These are phyloP conservation scores for Teleogryllus oceanicus DNA, from an alignment of 2,888 invertebrate species.

Conservation along the genomic window DNA sequence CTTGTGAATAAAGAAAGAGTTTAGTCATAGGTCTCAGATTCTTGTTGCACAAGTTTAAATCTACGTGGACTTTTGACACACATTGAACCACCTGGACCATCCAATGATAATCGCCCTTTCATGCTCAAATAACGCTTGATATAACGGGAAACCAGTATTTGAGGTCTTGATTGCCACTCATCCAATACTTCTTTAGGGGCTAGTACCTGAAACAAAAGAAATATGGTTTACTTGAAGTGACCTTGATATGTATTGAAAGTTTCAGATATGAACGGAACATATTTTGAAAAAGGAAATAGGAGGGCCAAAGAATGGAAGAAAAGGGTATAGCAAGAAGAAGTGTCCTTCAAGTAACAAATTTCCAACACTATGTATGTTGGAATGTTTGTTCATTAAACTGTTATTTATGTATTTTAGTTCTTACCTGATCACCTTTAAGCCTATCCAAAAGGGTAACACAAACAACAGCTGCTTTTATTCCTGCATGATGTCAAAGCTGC, in stretches of 20 bases:
- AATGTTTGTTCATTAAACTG: too few species aligned
- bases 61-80: constrained; percentile 80
- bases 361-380: too few species aligned
- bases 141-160: constrained; percentile 75
- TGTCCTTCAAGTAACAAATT: too few species aligned
- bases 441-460: constrained; percentile 91
- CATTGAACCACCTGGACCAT: constrained; percentile 70
- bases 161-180: constrained; percentile 88
- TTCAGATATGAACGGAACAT: too few species aligned
- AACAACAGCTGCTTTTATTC: constrained; percentile 87
- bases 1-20: constrained; percentile 20
- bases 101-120: constrained; percentile 66
- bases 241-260: too few species aligned
- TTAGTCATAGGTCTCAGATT: constrained; percentile 87
- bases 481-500: constrained; percentile 92
- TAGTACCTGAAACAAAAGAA: constrained; percentile 59
- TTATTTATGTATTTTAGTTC: constrained; percentile 23
- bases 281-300: too few species aligned
- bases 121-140: constrained; percentile 78
- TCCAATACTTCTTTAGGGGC: constrained; percentile 84
- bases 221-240: background rate
- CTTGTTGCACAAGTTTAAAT: constrained; percentile 85
- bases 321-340: too few species aligned
- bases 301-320: too few species aligned
- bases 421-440: constrained; percentile 89